A percentile compares a stretch with the other conserved stretches of the same genome.
These are phyloP conservation scores for Chiloscyllium plagiosum DNA, from an alignment of 2,113 vertebrate species.

Conservation along the genomic window DNA sequence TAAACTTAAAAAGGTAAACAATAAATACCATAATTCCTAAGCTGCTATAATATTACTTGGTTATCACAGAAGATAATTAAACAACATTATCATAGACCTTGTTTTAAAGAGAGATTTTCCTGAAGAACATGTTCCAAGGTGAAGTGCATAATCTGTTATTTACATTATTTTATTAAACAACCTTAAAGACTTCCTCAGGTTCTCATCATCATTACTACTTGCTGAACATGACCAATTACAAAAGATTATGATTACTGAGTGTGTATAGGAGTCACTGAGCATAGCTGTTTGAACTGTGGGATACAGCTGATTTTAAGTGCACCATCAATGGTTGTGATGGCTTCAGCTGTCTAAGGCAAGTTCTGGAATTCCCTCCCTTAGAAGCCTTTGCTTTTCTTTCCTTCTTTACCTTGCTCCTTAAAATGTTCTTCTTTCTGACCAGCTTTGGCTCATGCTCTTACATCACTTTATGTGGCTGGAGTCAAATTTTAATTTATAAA, in stretches of 20 bases:
- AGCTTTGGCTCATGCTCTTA: no score
- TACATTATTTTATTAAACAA: neutral
- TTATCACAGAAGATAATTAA: neutral
- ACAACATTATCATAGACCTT: neutral
- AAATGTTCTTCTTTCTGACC: no score
- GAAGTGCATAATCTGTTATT: neutral
- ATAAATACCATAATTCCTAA: neutral
- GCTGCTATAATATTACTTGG: neutral
- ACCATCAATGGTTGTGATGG: no score
- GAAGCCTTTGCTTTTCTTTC: no score
- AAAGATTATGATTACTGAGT: neutral
- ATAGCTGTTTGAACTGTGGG: neutral
- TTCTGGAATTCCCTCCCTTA: no score
- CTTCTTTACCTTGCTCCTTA: no score
- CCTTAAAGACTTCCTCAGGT: neutral
- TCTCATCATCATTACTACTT: neutral
- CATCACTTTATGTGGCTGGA: no score
- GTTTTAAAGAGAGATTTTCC: neutral
- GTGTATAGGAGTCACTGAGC: neutral
- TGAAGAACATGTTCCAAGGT: neutral
- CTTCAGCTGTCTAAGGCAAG: no score
- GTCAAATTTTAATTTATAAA: no score
- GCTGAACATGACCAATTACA: neutral
- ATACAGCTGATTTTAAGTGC: no score
- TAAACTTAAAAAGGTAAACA: neutral